Base-by-base conservation (phyloP, 2,113 vertebrate species). In the Scopus umbretta region DNA sequence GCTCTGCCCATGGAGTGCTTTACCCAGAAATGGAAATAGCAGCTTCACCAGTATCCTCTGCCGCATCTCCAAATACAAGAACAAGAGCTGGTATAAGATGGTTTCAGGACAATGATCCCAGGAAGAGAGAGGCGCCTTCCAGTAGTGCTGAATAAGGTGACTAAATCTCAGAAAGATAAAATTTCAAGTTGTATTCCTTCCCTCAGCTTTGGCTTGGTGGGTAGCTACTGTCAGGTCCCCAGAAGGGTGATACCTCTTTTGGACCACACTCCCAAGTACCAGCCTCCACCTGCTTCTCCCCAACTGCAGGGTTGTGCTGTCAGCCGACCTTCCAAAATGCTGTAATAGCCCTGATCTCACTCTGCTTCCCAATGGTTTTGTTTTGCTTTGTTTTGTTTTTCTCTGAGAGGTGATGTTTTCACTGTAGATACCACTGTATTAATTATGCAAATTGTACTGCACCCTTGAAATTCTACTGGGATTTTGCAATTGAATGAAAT, bases 1-100 rank as follows among this genome's bases (percentile, higher is more conserved):
- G 47, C 65, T 89, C 65, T 91, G 73, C 65, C 73, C 56, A 20
- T 40, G 59, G 29, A 81, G 56, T 1, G 1, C 40, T 93, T 91
- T 82, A 91, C 68, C 70, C 80, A 96, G 94, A 96, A 94, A 91
- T 72, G 91, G 65, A 91, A 96, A 36, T 82, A 85, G 18, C 32
- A 87, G 13, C 53, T 85, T 92, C 53, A 49, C 49, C 53, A 81
- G 16, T n/a, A 53, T 36, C 49, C 67, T 93, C 53, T 90, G 36
- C 62, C 0, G 2, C 3, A 2, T 75, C 65, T 92, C 68, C 63
- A 67, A 89, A 63, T n/a, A 42, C 6, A 52, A 27, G 59, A 73
- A 40, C 4, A 56, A 58, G 59, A 50, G 25, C 53, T 68, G 30
- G 36, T 84, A 5, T 47, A 79, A 67, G 12, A n/a, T 55, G 12